Percentiles rank a stretch among this genome's conserved stretches.
phyloP scores from a whole-genome alignment of 2,888 invertebrate species.

The Drosophila neotestacea region DNA sequence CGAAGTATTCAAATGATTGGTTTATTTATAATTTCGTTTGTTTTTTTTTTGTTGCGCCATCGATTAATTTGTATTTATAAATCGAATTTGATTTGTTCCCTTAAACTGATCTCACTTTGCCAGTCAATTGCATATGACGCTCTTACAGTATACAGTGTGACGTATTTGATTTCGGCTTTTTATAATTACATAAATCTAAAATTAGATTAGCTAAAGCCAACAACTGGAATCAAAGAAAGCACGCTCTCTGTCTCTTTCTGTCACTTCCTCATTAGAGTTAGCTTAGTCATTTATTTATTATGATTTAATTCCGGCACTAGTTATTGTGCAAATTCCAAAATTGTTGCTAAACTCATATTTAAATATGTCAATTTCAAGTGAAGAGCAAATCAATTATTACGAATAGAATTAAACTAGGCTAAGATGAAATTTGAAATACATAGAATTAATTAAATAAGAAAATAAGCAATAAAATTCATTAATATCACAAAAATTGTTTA shows the following conservation, averaged over 20 bases:
- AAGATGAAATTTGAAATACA: too few species aligned
- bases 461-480: too few species aligned
- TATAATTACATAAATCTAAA: slow-evolving; percentile 11
- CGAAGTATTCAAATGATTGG: slow-evolving; percentile 41
- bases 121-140: slow-evolving; percentile 33
- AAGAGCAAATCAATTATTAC: too few species aligned
- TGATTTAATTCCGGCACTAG: too few species aligned
- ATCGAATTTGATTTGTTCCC: slow-evolving; percentile 48
- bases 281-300: not conserved
- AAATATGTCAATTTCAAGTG: too few species aligned
- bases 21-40: slow-evolving; percentile 16
- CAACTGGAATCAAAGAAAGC: slow-evolving; percentile 14
- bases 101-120: slow-evolving; percentile 25
- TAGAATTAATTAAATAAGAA: too few species aligned
- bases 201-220: slow-evolving; percentile 14
- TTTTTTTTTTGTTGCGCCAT: slow-evolving; percentile 45
- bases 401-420: too few species aligned
- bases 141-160: slow-evolving; percentile 12
- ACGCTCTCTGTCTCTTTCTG: not conserved
- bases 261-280: slow-evolving; percentile 6
- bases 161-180: slow-evolving; percentile 17
- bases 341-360: too few species aligned
- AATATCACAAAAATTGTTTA: too few species aligned
- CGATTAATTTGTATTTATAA: slow-evolving; percentile 36
- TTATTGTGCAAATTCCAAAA: too few species aligned